Base-by-base conservation (phyloP, 2,888 invertebrate genomes). In the Chrysina gloriosa region DNA sequence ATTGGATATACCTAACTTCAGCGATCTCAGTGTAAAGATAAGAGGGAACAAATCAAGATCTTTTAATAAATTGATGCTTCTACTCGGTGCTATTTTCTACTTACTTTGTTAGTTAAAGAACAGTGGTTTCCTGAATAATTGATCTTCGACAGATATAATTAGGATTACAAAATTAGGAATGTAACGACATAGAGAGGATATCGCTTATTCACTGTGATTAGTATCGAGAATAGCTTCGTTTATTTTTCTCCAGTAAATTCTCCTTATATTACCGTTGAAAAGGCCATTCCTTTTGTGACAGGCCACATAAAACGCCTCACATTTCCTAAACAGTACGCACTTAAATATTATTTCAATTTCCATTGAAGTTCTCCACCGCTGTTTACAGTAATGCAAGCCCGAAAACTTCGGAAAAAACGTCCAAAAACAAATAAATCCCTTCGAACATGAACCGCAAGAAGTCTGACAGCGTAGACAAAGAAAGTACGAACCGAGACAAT, bases 341-440 rank as follows among this genome's bases (percentile, higher is more conserved):
- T 67, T 67, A 58, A 67, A 67, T 67, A 67, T 67, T 67, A 67
- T 67, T 67, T 67, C 66, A 58, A 67, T 67, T 58, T 61, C 66
- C 50, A 67, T 67, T 67, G 66, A 67, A 48, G 66, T 61, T 36
- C 52, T 27, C 14, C 48, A 67, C 14, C 65, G 50, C 14, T 65
- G 65, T 65, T 65, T 65, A 65, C 65, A 42, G 58, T 61, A 61
- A 42, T 61, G 27, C 27, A 61, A 61, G 42, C 36, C 36, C 16
- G 16, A 45, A 42, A 16, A 42, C 58, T 36, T 21, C 52, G 25
- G 14, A 50, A 61, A 58, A 61, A 61, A 16, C 58, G 58, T 45
- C 42, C 42, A 2, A 45, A 61, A 45, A 42, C 45, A 61, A 61
- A 61, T 45, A 61, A 61, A 61, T 61, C 58, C 58, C 27, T 25